Evolutionary conservation across 2,797 vertebrate genomes (phyloP).

Genomic region (Halcyon leucocephala): DNA sequence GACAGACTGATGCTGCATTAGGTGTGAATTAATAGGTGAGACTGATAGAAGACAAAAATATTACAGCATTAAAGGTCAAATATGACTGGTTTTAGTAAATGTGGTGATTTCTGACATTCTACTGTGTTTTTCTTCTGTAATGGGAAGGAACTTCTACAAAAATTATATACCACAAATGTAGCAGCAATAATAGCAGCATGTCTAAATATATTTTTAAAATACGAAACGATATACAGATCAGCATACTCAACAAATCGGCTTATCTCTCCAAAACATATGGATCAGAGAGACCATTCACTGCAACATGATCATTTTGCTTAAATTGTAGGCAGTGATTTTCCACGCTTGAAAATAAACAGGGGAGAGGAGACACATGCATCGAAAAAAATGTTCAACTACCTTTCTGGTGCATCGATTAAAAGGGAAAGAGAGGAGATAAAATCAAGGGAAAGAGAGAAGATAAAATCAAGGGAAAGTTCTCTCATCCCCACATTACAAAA

Average conservation of each 20-base stretch:
- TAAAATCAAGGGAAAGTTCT: not conserved
- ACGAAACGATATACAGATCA: not conserved
- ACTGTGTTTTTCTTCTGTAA: not conserved
- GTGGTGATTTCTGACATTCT: not conserved
- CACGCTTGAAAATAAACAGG: slow-evolving; percentile 8
- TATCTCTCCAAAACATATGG: slow-evolving; percentile 8
- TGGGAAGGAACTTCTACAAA: not conserved
- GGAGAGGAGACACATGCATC: not conserved
- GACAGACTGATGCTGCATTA: not conserved
- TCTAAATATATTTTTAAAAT: not conserved
- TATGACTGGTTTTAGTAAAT: not conserved
- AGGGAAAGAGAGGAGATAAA: not conserved
- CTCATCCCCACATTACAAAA: not conserved
- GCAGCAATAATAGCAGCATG: not conserved
- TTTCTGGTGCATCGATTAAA: not conserved
- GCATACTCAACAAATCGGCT: not conserved
- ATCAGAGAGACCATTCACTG: not conserved
- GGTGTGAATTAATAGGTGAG: not conserved
- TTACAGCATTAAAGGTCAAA: not conserved
- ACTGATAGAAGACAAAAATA: not conserved
- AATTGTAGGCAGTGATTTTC: not conserved
- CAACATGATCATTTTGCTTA: not conserved
- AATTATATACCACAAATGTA: not conserved
- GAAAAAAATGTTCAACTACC: not conserved
- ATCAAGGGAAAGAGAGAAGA: not conserved